Conservation (phyloP, 1,140 invertebrate species). For the Apolygus lucorum region DNA sequence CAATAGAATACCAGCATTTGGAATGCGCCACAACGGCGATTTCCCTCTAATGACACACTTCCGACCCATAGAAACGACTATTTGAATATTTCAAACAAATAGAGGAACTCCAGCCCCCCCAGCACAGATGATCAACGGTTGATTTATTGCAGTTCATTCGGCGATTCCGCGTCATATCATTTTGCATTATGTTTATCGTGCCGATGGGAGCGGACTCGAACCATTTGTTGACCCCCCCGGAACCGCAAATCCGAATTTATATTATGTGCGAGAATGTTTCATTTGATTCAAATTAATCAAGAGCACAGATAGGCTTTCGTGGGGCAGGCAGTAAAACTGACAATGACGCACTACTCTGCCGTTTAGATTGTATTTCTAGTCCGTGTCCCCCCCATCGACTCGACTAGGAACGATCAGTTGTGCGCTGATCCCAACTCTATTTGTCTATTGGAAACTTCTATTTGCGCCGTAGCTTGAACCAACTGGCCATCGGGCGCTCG, state of each 20-base stretch:
- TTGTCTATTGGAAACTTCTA: conserved; percentile 15
- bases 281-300: conserved; percentile 10
- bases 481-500: not conserved
- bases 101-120: not conserved
- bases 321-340: not conserved
- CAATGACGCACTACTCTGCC: not conserved
- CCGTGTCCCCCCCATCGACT: not conserved
- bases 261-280: not conserved
- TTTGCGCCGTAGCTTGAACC: not conserved
- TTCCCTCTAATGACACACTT: not conserved
- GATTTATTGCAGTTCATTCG: not conserved
- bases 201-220: not conserved
- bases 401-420: not conserved
- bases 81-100: not conserved
- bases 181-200: not conserved
- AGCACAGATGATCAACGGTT: not conserved
- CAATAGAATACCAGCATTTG: too few relatives aligned
- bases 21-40: too few relatives aligned
- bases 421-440: not conserved
- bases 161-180: not conserved
- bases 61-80: not conserved
- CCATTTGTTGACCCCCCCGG: not conserved
- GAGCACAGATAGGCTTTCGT: not conserved
- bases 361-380: conserved; percentile 10
- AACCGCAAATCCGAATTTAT: not conserved